phyloP scores from a whole-genome alignment of 2,113 vertebrate species.

The Tupaia tana region DNA sequence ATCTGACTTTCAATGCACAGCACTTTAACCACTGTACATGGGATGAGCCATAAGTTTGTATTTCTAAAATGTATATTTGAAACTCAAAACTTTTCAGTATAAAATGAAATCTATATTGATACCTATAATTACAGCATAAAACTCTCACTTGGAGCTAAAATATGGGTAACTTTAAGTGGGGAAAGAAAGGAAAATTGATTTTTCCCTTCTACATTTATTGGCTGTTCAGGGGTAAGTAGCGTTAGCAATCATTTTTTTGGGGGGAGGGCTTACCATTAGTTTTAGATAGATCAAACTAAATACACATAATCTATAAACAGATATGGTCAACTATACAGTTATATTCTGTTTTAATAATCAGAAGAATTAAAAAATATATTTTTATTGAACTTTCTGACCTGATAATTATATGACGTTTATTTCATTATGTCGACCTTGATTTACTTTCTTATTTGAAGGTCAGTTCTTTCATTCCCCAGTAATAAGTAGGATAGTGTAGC shows the following conservation, averaged over 20 bases:
- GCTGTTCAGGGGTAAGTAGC: not conserved
- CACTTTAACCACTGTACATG: too few species aligned
- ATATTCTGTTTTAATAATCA: not conserved
- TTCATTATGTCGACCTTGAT: not conserved
- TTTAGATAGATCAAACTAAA: not conserved
- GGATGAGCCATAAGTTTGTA: not conserved
- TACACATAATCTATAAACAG: not conserved
- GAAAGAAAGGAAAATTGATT: not conserved
- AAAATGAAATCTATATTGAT: not conserved
- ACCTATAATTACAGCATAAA: not conserved
- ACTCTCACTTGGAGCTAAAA: not conserved
- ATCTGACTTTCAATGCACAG: too few species aligned
- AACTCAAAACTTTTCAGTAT: conserved; percentile 31
- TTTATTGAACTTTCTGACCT: conserved; percentile 3
- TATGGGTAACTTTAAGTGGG: not conserved
- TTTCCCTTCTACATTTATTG: not conserved
- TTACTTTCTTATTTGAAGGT: conserved; percentile 10
- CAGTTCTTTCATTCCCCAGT: not conserved
- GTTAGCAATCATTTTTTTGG: conserved; percentile 8
- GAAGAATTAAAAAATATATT: not conserved
- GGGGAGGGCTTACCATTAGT: not conserved
- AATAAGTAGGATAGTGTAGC: not conserved
- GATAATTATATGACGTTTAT: not conserved
- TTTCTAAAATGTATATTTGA: conserved; percentile 26
- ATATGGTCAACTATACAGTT: not conserved